These are phyloP conservation scores for Lithodes maja DNA, from an alignment of 2,888 invertebrate species.

Conservation along the genomic window DNA sequence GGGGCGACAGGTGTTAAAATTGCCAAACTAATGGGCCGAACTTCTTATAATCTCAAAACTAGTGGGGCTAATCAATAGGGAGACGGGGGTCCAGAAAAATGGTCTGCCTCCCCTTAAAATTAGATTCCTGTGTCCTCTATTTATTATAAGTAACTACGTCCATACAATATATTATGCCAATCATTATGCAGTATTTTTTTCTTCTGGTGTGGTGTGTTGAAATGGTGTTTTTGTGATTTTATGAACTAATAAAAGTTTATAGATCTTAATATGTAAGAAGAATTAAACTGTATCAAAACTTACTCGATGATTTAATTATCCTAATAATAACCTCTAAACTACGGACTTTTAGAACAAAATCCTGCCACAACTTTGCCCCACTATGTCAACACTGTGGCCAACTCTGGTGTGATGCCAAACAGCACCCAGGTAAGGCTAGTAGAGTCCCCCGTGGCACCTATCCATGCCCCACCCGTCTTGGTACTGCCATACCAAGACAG, in stretches of 20 bases:
- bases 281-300: background rate
- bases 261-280: constrained; percentile 4
- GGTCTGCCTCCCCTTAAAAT: background rate
- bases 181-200: constrained; percentile 26
- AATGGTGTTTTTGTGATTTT: constrained; percentile 27
- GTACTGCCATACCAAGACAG: too few relatives aligned
- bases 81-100: background rate
- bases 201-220: background rate
- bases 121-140: constrained; percentile 10
- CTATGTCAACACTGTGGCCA: too few relatives aligned
- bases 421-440: too few relatives aligned
- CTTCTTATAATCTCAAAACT: background rate
- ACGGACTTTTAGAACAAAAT: too few relatives aligned
- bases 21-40: too few relatives aligned
- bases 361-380: too few relatives aligned
- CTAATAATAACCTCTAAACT: too few relatives aligned
- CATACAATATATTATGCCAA: constrained; percentile 8
- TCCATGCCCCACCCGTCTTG: too few relatives aligned
- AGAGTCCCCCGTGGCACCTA: too few relatives aligned
- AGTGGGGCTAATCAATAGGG: background rate
- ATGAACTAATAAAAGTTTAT: background rate
- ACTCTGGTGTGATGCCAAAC: too few relatives aligned
- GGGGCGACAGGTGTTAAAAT: too few relatives aligned
- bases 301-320: too few relatives aligned
- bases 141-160: constrained; percentile 5